Evolutionary conservation across 2,113 vertebrate genomes (phyloP), one percentile per base, ranked within the genome.

Genomic region (Platycercus adscitus): DNA sequence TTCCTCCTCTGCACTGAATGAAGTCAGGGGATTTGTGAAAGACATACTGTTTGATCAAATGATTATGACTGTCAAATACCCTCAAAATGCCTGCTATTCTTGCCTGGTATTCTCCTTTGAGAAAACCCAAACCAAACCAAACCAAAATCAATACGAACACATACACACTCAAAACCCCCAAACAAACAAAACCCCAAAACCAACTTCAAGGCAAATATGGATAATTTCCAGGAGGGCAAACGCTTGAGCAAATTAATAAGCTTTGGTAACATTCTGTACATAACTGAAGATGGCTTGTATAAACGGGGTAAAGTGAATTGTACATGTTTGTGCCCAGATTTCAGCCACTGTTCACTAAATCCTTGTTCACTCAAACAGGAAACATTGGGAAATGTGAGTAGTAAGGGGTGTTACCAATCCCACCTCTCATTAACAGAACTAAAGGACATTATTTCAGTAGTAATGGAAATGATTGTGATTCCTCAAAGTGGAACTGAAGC

Each of bases 401-500:
- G 37, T 44, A 71, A 93, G 41, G 11, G 56, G 31, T 65, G 80
- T 71, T 69, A 79, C 65, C 88, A 79, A 47, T 44, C 49, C 80
- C 73, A 75, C 65, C 86, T 93, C 64, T 82, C 72, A 95, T 94
- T 85, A 87, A 91, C 11, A 73, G 81, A 81, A 95, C 43, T 82
- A 89, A 68, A 79, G 18, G 50, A 7, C 58, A 78, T 88, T 88
- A 89, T 95, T 91, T 93, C 81, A 56, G 24, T 75, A 15, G 65
- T 88, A 79, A 80, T 89, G 58, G 66, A 70, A 93, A 87, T 71
- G 49, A 94, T 6, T 83, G 78, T 92, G 63, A 82, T 75, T 91
- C 75, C 55, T 96, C 70, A 96, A 85, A 91, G 81, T 75, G 55
- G 53, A 95, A 88, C 78, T 89, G 91, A 95, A 92, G 70, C 78